Evolutionary conservation across 2,797 vertebrate genomes (phyloP), one percentile per base, ranked within the genome.

Genomic region (Sebastes itinus): DNA sequence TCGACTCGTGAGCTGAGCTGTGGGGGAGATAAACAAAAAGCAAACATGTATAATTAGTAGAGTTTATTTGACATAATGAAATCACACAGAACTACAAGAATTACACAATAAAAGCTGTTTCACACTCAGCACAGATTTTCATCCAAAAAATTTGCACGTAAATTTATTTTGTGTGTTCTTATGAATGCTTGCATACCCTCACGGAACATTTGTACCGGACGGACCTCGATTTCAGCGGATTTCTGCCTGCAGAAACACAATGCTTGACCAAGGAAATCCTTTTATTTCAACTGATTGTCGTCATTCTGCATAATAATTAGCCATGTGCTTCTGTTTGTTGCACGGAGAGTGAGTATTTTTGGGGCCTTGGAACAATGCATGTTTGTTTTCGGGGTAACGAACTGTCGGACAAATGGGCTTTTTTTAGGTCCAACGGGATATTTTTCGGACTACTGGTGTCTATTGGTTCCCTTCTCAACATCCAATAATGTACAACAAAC

Each of bases 381-480:
- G 16, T 49, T 20, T 49, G 42, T 49, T 49, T 49, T 49, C 18
- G 16, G 0, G 42, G 0, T 49, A 49, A 49, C 16, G 6, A 20
- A 0, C 42, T 49, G 18, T 49, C 18, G 42, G 16, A 46, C 14
- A 46, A 3, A 46, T 38, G 32, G 33, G 33, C 33, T n/a, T 20
- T 52, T 49, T 52, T 49, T 9, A 1, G 7, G 42, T 46, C 16
- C 42, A 46, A 20, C 3, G 3, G 42, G 42, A 46, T 1, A 49
- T 49, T 49, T 49, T 0, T n/a, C 0, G 18, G 46, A 52, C 18
- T 52, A 52, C 0, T 52, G 46, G 46, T n/a, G 0, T 52, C 18
- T 52, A 46, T 46, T 46, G 42, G 46, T 52, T 2, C 7, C 46
- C 4, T 52, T 52, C 46, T 52, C 46, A 52, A 52, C 18, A 52